Conservation (phyloP, 2,888 invertebrate species). For the Drosophila mettleri region DNA sequence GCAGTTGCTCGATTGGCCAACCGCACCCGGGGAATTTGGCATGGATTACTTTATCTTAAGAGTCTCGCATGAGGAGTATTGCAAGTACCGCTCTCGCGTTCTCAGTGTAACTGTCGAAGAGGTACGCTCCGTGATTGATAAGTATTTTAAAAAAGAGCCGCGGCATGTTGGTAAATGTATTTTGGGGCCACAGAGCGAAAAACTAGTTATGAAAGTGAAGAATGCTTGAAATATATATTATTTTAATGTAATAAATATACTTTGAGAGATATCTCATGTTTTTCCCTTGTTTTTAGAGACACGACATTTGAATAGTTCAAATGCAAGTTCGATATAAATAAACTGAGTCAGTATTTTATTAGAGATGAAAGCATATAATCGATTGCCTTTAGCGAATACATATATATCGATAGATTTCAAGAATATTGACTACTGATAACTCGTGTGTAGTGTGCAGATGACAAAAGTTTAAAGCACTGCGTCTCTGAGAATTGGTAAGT, state of each 20-base stretch:
- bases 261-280: too few relatives aligned
- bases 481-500: constrained; percentile 28
- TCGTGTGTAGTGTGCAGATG: constrained; percentile 10
- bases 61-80: constrained; percentile 92
- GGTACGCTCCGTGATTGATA: constrained; percentile 89
- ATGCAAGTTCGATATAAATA: not conserved
- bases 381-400: not conserved
- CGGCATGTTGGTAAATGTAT: constrained; percentile 89
- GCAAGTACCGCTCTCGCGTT: constrained; percentile 90
- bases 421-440: constrained; percentile 17
- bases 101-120: constrained; percentile 90
- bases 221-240: not conserved
- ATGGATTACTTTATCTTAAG: constrained; percentile 90
- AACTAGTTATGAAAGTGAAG: not conserved
- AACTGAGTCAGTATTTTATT: not conserved
- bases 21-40: constrained; percentile 93
- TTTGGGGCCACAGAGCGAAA: constrained; percentile 88
- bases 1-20: constrained; percentile 93
- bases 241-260: not conserved
- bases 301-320: not conserved
- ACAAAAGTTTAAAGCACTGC: constrained; percentile 17
- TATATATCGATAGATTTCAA: constrained; percentile 26
- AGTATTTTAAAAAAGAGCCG: constrained; percentile 87
- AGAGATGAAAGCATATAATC: not conserved
- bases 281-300: not conserved